Conservation (phyloP, 2,797 vertebrate genomes). For the Aythya fuligula region DNA sequence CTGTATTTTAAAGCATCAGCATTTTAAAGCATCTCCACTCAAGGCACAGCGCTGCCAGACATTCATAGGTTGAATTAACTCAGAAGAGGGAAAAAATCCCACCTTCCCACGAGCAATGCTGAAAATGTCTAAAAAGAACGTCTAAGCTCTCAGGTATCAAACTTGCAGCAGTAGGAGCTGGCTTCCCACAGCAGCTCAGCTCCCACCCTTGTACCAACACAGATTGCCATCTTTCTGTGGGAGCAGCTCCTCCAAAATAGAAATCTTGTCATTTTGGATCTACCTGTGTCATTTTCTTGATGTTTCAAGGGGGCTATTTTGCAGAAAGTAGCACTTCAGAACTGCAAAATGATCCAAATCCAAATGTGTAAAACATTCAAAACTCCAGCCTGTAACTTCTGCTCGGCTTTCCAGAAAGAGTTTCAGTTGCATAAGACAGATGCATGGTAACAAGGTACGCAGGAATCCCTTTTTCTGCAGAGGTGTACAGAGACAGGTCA, state of each 20-base stretch:
- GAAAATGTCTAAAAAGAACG: background rate
- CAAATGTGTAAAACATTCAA: background rate
- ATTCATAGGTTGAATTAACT: background rate
- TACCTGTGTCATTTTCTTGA: background rate
- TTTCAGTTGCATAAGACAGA: background rate
- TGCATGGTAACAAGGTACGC: rapidly evolving
- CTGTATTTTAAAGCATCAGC: background rate
- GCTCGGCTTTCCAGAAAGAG: background rate
- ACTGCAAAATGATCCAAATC: background rate
- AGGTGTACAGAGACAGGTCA: background rate
- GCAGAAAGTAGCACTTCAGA: background rate
- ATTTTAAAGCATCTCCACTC: background rate
- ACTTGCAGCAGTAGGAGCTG: background rate
- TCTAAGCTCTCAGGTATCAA: background rate
- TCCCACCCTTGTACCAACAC: background rate
- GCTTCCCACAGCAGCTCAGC: background rate
- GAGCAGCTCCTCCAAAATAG: background rate
- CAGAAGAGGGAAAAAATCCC: background rate
- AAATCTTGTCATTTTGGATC: background rate
- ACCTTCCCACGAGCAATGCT: background rate
- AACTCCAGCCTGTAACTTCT: background rate
- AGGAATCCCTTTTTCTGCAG: background rate
- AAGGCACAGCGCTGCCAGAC: background rate
- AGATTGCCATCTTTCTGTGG: background rate
- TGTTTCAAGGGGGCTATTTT: background rate